Conservation (phyloP, 2,797 vertebrate species). For the Sebastes paucispinis region DNA sequence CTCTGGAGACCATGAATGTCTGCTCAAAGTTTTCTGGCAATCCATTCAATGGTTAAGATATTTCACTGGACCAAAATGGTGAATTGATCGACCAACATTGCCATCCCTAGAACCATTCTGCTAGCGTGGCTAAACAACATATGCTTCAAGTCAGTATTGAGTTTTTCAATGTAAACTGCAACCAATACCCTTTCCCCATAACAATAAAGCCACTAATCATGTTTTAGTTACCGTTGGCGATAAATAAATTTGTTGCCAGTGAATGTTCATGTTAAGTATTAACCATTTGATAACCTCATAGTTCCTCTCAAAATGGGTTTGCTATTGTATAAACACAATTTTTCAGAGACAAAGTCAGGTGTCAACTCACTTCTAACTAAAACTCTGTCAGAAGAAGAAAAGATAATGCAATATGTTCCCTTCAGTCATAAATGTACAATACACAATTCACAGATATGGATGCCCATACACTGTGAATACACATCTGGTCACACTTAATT, state of each 20-base stretch:
- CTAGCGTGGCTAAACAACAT: background rate
- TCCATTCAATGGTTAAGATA: background rate
- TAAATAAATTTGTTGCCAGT: background rate
- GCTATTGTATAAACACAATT: background rate
- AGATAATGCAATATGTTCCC: background rate
- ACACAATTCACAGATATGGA: background rate
- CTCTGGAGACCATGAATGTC: background rate
- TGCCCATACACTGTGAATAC: background rate
- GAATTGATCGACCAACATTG: background rate
- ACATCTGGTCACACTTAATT: conserved; percentile 2
- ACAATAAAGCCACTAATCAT: background rate
- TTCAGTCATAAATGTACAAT: background rate
- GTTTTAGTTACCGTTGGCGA: background rate
- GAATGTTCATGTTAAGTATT: background rate
- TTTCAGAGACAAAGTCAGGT: background rate
- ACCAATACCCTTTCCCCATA: background rate
- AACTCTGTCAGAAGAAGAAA: background rate
- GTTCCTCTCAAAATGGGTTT: background rate
- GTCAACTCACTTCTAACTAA: background rate
- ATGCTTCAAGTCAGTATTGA: background rate
- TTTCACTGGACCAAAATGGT: background rate
- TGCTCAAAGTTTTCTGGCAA: no score
- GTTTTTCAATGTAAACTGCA: background rate
- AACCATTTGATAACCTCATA: background rate
- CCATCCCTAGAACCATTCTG: background rate